Evolutionary conservation across 2,113 vertebrate genomes (phyloP).

Genomic region (Macquaria australasica): DNA sequence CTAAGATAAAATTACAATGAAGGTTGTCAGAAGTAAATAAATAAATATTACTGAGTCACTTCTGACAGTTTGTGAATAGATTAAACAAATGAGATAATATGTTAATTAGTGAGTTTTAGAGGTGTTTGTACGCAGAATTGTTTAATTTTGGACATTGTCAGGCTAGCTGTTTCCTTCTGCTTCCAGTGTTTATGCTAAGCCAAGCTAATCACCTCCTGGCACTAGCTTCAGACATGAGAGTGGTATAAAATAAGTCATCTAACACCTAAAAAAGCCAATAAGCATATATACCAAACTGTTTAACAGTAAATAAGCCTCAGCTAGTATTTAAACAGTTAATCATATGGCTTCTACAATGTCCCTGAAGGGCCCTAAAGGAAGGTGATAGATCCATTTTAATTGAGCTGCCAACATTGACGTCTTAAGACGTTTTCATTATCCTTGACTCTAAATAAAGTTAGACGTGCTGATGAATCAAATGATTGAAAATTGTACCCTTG

Average conservation of each 20-base stretch:
- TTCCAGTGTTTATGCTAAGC: not conserved
- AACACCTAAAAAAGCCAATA: not conserved
- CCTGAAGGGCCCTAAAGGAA: slow-evolving; percentile 35
- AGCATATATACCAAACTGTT: not conserved
- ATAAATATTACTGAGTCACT: not conserved
- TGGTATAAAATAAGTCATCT: too few relatives aligned
- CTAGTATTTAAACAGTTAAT: slow-evolving; percentile 23
- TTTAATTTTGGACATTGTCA: not conserved
- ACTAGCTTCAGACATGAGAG: not conserved
- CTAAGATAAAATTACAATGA: not conserved
- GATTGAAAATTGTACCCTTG: not conserved
- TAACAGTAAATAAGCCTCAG: not conserved
- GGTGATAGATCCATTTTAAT: slow-evolving; percentile 42
- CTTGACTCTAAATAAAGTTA: not conserved
- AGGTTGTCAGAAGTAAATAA: not conserved
- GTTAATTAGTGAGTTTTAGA: not conserved
- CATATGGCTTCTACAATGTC: not conserved
- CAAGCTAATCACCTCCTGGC: not conserved
- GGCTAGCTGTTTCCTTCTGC: too few relatives aligned
- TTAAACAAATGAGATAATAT: not conserved
- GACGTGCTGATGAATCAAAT: not conserved
- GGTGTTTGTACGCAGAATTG: not conserved
- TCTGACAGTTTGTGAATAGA: not conserved
- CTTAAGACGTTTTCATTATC: slow-evolving; percentile 19
- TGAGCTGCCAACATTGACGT: slow-evolving; percentile 38